phyloP scores from a whole-genome alignment of 2,888 invertebrate genomes.

The Phortica magna region DNA sequence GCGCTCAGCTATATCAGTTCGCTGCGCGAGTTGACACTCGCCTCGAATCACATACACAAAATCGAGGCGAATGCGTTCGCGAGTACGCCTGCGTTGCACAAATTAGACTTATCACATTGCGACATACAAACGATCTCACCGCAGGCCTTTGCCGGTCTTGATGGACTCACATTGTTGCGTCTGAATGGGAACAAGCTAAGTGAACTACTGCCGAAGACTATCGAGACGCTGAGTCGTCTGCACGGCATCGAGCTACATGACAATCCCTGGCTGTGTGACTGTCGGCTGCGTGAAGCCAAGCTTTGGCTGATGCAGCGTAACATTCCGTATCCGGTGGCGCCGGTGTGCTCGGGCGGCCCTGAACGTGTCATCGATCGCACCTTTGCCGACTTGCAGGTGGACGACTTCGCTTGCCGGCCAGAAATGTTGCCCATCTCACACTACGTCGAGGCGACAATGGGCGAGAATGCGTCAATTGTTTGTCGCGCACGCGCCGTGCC shows the following conservation, averaged over 20 bases:
- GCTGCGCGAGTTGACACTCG: slow-evolving; percentile 88
- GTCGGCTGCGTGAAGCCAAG: slow-evolving; percentile 88
- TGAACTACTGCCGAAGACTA: slow-evolving; percentile 85
- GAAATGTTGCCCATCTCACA: slow-evolving; percentile 87
- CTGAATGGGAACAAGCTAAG: slow-evolving; percentile 89
- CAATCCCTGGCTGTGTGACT: slow-evolving; percentile 94
- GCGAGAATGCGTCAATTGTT: slow-evolving; percentile 90
- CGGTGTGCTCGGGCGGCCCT: slow-evolving; percentile 86
- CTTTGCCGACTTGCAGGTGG: slow-evolving; percentile 87
- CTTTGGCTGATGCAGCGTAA: slow-evolving; percentile 89
- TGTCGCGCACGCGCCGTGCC: slow-evolving; percentile 91
- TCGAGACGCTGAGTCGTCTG: slow-evolving; percentile 85
- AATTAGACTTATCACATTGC: slow-evolving; percentile 90
- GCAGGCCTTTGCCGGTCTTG: slow-evolving; percentile 87
- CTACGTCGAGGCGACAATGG: slow-evolving; percentile 87
- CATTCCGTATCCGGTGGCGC: slow-evolving; percentile 87
- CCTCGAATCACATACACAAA: slow-evolving; percentile 89
- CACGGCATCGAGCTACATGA: slow-evolving; percentile 91
- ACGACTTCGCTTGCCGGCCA: slow-evolving; percentile 92
- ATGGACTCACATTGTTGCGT: slow-evolving; percentile 87
- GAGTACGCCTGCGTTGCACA: slow-evolving; percentile 87
- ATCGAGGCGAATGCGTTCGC: slow-evolving; percentile 87
- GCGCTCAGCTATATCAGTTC: slow-evolving; percentile 90
- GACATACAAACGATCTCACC: slow-evolving; percentile 88
- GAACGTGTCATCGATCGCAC: slow-evolving; percentile 84